phyloP scores from a whole-genome alignment of 64 coral and sea anemone species.

The Platygyra sinensis region DNA sequence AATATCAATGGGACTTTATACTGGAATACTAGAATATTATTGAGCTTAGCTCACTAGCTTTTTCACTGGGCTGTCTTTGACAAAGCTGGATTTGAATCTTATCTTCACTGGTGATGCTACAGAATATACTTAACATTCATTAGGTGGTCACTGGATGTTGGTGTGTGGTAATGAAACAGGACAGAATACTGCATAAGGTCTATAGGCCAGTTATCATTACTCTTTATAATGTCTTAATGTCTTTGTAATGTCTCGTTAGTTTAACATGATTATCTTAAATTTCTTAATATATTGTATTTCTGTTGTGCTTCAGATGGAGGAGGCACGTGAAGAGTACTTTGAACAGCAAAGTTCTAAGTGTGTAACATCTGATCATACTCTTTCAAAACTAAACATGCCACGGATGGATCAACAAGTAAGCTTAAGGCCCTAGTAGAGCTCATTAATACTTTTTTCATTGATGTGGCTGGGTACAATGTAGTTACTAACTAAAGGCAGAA shows the following conservation, averaged over 20 bases:
- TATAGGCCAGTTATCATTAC: background rate
- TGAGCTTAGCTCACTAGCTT: too few species aligned
- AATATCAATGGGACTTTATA: too few species aligned
- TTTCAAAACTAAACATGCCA: slow-evolving; percentile 62
- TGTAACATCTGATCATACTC: slow-evolving; percentile 75
- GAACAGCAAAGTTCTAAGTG: slow-evolving; percentile 65
- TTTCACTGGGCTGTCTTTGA: too few species aligned
- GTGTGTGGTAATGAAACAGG: too few species aligned
- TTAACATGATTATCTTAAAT: background rate
- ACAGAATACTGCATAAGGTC: too few species aligned
- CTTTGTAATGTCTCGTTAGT: background rate
- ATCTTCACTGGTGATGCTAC: too few species aligned
- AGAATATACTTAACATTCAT: too few species aligned
- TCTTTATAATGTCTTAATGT: background rate
- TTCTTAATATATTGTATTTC: background rate
- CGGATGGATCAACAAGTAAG: slow-evolving; percentile 76
- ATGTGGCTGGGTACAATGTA: background rate
- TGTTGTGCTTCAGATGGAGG: slow-evolving; percentile 9
- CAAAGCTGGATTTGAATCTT: too few species aligned
- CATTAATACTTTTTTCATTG: background rate
- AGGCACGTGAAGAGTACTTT: slow-evolving; percentile 70
- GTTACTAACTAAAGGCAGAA: too few species aligned
- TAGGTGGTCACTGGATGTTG: too few species aligned
- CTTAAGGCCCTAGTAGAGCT: background rate
- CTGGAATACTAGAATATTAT: too few species aligned